Evolutionary conservation across 2,797 vertebrate genomes (phyloP).

Genomic region (Arrhamphus sclerolepis): DNA sequence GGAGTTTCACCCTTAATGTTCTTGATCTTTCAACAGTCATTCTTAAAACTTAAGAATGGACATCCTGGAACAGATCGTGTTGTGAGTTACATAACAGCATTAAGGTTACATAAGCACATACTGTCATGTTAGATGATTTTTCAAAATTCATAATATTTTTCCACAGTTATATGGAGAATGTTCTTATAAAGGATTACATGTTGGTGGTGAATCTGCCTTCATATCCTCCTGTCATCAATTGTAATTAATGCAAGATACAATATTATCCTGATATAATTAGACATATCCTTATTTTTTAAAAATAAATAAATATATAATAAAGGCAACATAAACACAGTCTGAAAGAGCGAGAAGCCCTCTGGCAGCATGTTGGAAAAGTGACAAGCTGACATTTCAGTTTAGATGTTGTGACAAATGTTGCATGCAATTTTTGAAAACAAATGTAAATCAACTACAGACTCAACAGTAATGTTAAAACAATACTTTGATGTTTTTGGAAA

Average conservation of each 20-base stretch:
- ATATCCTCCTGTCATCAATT: too few relatives aligned
- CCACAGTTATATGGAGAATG: too few relatives aligned
- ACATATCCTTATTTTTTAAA: too few relatives aligned
- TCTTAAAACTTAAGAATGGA: constrained; percentile 34
- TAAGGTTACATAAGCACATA: constrained; percentile 52
- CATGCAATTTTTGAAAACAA: not conserved
- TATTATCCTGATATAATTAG: too few relatives aligned
- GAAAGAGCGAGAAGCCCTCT: too few relatives aligned
- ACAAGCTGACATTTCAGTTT: not conserved
- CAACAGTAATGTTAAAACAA: not conserved
- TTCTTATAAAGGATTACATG: too few relatives aligned
- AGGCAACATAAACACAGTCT: too few relatives aligned
- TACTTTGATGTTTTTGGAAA: not conserved
- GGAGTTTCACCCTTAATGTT: constrained; percentile 5
- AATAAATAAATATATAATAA: too few relatives aligned
- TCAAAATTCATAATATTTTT: constrained; percentile 39
- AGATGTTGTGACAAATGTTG: not conserved
- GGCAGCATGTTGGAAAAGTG: constrained; percentile 1
- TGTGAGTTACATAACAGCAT: constrained; percentile 45
- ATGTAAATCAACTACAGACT: not conserved
- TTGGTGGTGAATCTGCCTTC: too few relatives aligned
- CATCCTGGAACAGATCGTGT: constrained; percentile 36
- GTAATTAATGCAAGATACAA: too few relatives aligned
- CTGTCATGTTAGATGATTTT: constrained; percentile 54
- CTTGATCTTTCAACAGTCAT: constrained; percentile 22